phyloP scores from a whole-genome alignment of 1,140 invertebrate genomes.

The Solenopsis invicta region DNA sequence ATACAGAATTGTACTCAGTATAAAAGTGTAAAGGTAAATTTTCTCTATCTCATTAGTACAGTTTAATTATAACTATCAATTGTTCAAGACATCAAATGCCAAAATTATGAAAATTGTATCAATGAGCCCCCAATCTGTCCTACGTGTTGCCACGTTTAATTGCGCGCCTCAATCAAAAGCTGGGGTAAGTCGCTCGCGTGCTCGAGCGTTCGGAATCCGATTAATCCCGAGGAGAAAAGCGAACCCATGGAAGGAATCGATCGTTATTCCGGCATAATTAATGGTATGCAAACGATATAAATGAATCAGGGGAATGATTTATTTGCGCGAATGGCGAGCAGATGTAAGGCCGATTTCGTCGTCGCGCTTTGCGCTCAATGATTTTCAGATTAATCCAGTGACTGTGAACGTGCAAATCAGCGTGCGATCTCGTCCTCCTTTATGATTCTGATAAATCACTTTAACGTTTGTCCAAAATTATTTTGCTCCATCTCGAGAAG shows the following conservation, averaged over 20 bases:
- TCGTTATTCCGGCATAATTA: slow-evolving; percentile 72
- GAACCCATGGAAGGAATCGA: slow-evolving; percentile 48
- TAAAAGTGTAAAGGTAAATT: too few species aligned
- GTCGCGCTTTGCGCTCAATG: slow-evolving; percentile 39
- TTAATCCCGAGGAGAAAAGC: slow-evolving; percentile 49
- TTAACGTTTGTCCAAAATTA: slow-evolving; percentile 36
- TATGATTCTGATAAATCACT: slow-evolving; percentile 60
- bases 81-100: too few species aligned
- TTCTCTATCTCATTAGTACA: too few species aligned
- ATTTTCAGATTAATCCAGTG: slow-evolving; percentile 67
- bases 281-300: slow-evolving; percentile 74
- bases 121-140: neutral
- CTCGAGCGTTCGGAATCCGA: slow-evolving; percentile 10
- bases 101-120: too few species aligned
- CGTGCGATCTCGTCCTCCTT: slow-evolving; percentile 31
- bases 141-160: neutral
- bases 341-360: slow-evolving; percentile 67
- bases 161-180: neutral
- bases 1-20: too few species aligned
- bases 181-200: neutral
- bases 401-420: slow-evolving; percentile 60
- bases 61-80: too few species aligned
- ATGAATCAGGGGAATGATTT: slow-evolving; percentile 70
- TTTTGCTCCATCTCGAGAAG: neutral
- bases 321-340: slow-evolving; percentile 59